These are phyloP conservation scores for Sarcophaga rosellei DNA, from an alignment of 2,888 invertebrate genomes.

Conservation along the genomic window DNA sequence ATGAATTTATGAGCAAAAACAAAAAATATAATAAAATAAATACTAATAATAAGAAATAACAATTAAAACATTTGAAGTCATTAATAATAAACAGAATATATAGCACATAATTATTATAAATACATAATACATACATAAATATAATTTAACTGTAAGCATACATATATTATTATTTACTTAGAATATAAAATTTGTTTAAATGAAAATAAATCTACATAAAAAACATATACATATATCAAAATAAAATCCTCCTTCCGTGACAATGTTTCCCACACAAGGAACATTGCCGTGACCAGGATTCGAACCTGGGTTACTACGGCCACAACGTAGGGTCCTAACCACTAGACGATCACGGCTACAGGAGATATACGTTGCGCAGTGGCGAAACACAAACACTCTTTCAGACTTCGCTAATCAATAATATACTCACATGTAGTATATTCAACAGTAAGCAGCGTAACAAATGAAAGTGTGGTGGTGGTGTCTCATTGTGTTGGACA, in stretches of 20 bases:
- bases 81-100: conserved; percentile 1
- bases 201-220: conserved; percentile 3
- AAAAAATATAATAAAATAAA: neutral
- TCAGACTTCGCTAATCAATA: no score
- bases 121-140: no score
- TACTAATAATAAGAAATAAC: conserved; percentile 16
- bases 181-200: neutral
- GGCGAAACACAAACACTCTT: neutral
- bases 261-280: conserved; percentile 22
- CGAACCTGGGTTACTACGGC: conserved; percentile 81
- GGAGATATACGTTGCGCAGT: neutral
- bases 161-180: no score
- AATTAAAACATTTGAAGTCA: conserved; percentile 10
- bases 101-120: no score
- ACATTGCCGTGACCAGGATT: conserved; percentile 79
- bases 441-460: neutral
- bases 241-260: conserved; percentile 52
- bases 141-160: no score
- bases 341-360: conserved; percentile 81
- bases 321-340: conserved; percentile 81
- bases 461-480: conserved; percentile 16
- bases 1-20: conserved; percentile 9
- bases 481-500: neutral
- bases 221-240: no score
- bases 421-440: no score